Evolutionary conservation across 2,888 invertebrate genomes (phyloP).

Genomic region (Diplolepis rosae): DNA sequence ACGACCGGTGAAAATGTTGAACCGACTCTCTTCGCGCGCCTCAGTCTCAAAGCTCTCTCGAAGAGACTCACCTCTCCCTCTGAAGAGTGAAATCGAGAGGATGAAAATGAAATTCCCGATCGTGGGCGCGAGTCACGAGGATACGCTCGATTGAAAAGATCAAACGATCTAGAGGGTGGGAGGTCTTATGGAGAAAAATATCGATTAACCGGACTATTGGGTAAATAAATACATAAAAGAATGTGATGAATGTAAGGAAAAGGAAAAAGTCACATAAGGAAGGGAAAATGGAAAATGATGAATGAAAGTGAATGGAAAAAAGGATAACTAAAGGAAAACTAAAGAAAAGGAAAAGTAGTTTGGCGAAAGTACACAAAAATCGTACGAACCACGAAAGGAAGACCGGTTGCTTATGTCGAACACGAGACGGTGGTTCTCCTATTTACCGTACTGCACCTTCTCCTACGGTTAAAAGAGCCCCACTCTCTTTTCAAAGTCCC

Average conservation of each 20-base stretch:
- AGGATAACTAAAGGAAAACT: background rate
- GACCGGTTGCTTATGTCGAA: conserved; percentile 54
- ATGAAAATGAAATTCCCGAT: conserved; percentile 49
- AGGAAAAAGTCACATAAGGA: too few relatives aligned
- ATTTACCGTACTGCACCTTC: conserved; percentile 54
- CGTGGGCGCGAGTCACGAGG: conserved; percentile 36
- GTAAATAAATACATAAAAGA: too few relatives aligned
- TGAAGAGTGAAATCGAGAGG: conserved; percentile 62
- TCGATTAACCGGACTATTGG: too few relatives aligned
- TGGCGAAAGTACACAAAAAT: background rate
- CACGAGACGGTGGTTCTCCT: conserved; percentile 47
- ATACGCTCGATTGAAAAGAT: conserved; percentile 42
- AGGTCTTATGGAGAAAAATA: conserved; percentile 27
- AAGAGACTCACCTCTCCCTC: conserved; percentile 38
- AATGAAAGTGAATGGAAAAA: background rate
- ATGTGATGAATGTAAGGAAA: too few relatives aligned
- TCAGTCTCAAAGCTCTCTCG: conserved; percentile 4
- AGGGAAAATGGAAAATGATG: conserved; percentile 24
- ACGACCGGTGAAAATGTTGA: conserved; percentile 54
- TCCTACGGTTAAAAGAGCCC: conserved; percentile 45
- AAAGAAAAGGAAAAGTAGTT: conserved; percentile 3
- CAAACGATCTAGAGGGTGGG: conserved; percentile 41
- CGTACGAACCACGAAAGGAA: conserved; percentile 48
- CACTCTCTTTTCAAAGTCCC: conserved; percentile 43
- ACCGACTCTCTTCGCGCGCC: conserved; percentile 30